Conservation (phyloP, 1,140 invertebrate species). For the Eciton burchellii region DNA sequence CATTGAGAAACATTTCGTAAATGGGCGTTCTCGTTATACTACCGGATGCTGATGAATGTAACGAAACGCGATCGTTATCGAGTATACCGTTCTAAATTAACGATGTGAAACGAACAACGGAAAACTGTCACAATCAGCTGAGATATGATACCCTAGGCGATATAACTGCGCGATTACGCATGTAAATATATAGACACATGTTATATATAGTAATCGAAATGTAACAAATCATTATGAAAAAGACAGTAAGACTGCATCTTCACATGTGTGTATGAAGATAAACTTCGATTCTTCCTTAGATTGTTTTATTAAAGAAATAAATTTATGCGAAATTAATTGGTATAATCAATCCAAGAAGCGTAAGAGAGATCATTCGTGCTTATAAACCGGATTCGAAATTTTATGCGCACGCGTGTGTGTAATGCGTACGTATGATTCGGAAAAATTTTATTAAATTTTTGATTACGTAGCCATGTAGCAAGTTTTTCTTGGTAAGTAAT, state of each 20-base stretch:
- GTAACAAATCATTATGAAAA: slow-evolving; percentile 54
- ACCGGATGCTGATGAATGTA: slow-evolving; percentile 41
- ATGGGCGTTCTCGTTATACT: slow-evolving; percentile 56
- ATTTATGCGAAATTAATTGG: slow-evolving; percentile 48
- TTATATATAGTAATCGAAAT: slow-evolving; percentile 61
- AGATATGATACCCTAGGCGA: slow-evolving; percentile 45
- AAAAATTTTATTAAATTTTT: slow-evolving; percentile 32
- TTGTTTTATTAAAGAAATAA: slow-evolving; percentile 46
- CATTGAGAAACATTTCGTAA: slow-evolving; percentile 50
- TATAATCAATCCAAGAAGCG: slow-evolving; percentile 57
- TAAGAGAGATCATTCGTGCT: slow-evolving; percentile 68
- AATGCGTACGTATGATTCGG: slow-evolving; percentile 17
- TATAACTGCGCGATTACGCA: slow-evolving; percentile 49
- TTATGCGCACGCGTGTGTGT: neutral
- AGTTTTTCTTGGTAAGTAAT: slow-evolving; percentile 44
- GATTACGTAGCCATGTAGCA: slow-evolving; percentile 36
- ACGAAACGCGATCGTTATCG: slow-evolving; percentile 37
- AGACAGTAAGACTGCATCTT: slow-evolving; percentile 54
- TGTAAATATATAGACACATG: slow-evolving; percentile 72
- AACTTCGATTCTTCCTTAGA: slow-evolving; percentile 66
- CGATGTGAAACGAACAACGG: slow-evolving; percentile 9
- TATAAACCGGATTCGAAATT: slow-evolving; percentile 58
- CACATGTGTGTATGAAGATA: slow-evolving; percentile 53
- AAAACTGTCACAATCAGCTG: slow-evolving; percentile 74
- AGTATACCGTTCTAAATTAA: slow-evolving; percentile 53